Percentiles rank a stretch among this genome's conserved stretches.
These are phyloP conservation scores for Ceratina calcarata DNA, from an alignment of 1,140 invertebrate species.

Conservation along the genomic window DNA sequence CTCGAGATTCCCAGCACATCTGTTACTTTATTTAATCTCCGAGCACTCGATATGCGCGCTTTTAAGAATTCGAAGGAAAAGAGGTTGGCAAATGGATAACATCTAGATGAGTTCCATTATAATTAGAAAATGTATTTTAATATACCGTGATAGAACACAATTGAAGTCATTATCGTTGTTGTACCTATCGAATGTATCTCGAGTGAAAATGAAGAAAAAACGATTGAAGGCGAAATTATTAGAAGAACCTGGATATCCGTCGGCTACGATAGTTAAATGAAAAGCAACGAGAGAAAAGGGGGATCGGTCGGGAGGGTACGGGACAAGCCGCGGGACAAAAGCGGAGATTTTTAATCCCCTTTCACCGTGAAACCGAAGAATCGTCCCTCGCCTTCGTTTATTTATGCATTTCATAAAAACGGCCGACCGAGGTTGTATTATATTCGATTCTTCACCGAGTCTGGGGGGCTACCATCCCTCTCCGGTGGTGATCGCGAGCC, in stretches of 20 bases:
- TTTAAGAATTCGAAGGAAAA: too few species aligned
- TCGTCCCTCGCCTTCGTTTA: conserved; percentile 34
- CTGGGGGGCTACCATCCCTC: conserved; percentile 3
- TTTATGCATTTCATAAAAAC: conserved; percentile 51
- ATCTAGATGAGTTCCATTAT: too few species aligned
- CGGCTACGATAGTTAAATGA: conserved; percentile 3
- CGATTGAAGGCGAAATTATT: neutral
- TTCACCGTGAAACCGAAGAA: conserved; percentile 30
- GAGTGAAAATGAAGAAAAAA: neutral
- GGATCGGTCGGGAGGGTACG: too few species aligned
- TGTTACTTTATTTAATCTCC: neutral
- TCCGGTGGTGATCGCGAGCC: conserved; percentile 7
- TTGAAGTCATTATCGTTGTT: too few species aligned
- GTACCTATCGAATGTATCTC: neutral
- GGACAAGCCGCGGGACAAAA: conserved; percentile 8
- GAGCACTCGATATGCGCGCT: neutral
- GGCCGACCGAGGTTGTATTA: conserved; percentile 27
- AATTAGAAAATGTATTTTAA: too few species aligned
- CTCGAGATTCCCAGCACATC: neutral
- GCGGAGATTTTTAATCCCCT: conserved; percentile 35
- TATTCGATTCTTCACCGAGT: conserved; percentile 32
- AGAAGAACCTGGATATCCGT: conserved; percentile 4
- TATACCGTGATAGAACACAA: too few species aligned
- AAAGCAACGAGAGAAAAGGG: conserved; percentile 12
- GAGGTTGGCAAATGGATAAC: too few species aligned